Evolutionary conservation across 2,113 vertebrate genomes (phyloP), one percentile per base, ranked within the genome.

Genomic region (Aptenodytes patagonicus): DNA sequence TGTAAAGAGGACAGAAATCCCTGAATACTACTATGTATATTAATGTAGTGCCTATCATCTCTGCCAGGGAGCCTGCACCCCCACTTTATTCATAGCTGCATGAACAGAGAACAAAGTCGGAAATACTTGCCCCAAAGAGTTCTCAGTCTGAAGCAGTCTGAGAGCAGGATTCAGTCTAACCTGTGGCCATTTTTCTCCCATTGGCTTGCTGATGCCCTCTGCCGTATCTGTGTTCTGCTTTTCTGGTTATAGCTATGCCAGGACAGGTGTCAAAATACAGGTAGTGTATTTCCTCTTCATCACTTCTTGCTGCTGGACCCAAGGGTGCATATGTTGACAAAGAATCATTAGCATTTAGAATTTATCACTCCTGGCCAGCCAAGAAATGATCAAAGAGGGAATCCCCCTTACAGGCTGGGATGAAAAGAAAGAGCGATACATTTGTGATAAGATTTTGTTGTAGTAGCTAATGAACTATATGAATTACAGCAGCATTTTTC

Each of bases 121-220:
- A 36, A 38, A 24, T 13, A 54, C 55, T n/a, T 83, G 82, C n/a
- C 54, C 72, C 51, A 4, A 49, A 85, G 87, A 87, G 38, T 70
- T 93, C 64, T 54, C 49, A 12, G 1, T 40, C 46, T 70, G 82
- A 80, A 65, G 75, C 88, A 9, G 54, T 24, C 47, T 10, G 46
- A 20, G 76, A 42, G 54, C 58, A 57, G 29, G 34, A 46, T 6
- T 70, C 65, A 34, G 55, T 19, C 58, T 61, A 83, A 88, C 71
- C 71, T 92, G 85, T 80, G 83, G 88, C 88, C 90, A 89, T 94
- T 89, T 93, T 95, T 68, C 83, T 83, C 28, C 71, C 29, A 5
- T 31, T 95, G 84, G 64, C 47, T 87, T 68, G 82, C 75, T 29
- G 78, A 49, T 88, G 79, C 66, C 38, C 83, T 90, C 62, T 61